These are phyloP conservation scores for Aradus depressus DNA, from an alignment of 2,888 invertebrate species.

Conservation along the genomic window DNA sequence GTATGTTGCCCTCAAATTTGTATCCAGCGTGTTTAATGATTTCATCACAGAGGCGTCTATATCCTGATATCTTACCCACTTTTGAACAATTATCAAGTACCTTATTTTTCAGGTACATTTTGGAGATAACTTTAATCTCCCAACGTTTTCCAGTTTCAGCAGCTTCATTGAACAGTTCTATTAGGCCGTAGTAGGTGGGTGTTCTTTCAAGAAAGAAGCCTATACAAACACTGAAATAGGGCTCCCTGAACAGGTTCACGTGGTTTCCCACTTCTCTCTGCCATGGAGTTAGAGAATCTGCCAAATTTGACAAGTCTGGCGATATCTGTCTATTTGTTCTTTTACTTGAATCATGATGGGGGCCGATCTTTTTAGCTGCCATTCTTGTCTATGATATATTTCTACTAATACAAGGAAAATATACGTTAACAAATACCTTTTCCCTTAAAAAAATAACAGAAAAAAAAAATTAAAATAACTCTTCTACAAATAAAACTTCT, in stretches of 20 bases:
- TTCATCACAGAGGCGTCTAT: slow-evolving; percentile 17
- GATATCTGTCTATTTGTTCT: too few species aligned
- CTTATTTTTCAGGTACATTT: slow-evolving; percentile 6
- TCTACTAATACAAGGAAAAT: neutral
- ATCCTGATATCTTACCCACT: slow-evolving; percentile 7
- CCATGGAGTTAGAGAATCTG: too few species aligned
- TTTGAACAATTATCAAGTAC: slow-evolving; percentile 12
- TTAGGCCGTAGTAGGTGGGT: slow-evolving; percentile 6
- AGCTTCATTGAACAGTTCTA: slow-evolving; percentile 19
- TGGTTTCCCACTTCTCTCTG: slow-evolving; percentile 3
- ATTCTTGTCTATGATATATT: neutral
- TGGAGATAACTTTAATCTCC: slow-evolving; percentile 18
- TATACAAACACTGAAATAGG: slow-evolving; percentile 4
- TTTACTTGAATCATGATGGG: neutral
- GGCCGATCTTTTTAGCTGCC: neutral
- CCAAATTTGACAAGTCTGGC: too few species aligned
- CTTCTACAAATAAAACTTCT: too few species aligned
- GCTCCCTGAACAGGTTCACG: neutral
- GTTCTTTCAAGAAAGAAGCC: slow-evolving; percentile 6
- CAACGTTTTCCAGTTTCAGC: slow-evolving; percentile 5
- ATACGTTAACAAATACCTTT: neutral
- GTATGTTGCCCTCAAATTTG: slow-evolving; percentile 10
- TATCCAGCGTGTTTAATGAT: slow-evolving; percentile 9
- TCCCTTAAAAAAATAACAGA: neutral
- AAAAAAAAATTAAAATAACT: too few species aligned